A percentile compares a stretch with the other conserved stretches of the same genome.
phyloP scores from a whole-genome alignment of 2,797 vertebrate genomes.

The Aulostomus chinensis region DNA sequence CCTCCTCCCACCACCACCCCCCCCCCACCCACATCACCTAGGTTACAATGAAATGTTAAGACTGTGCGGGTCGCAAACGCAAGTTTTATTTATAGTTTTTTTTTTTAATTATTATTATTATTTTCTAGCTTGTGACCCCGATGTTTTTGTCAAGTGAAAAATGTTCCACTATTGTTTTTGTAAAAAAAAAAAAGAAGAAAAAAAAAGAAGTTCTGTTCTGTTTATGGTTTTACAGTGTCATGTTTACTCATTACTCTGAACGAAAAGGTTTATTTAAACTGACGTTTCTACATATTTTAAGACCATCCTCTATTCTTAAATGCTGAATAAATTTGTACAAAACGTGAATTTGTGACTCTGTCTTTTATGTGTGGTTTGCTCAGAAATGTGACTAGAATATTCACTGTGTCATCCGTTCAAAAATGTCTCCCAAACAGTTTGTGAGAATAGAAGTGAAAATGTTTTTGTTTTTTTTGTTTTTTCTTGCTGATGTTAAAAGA shows the following conservation, averaged over 20 bases:
- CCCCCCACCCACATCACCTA: slow-evolving; percentile 60
- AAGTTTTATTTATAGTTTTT: slow-evolving; percentile 93
- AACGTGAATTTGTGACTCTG: slow-evolving; percentile 66
- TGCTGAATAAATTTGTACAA: slow-evolving; percentile 88
- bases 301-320: slow-evolving; percentile 87
- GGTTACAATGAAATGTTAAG: slow-evolving; percentile 79
- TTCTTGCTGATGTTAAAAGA: too few relatives aligned
- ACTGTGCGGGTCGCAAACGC: slow-evolving; percentile 91
- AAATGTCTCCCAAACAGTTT: too few relatives aligned
- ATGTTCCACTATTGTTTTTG: slow-evolving; percentile 79
- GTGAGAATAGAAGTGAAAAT: too few relatives aligned
- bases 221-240: slow-evolving; percentile 86
- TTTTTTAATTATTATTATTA: slow-evolving; percentile 41
- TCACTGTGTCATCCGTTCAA: too few relatives aligned
- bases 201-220: slow-evolving; percentile 84
- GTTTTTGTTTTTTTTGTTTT: too few relatives aligned
- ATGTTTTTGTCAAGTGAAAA: slow-evolving; percentile 82
- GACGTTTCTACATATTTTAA: slow-evolving; percentile 87
- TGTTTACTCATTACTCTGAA: slow-evolving; percentile 80
- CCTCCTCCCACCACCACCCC: background rate
- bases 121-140: slow-evolving; percentile 83
- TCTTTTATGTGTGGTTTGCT: slow-evolving; percentile 41
- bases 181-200: too few relatives aligned
- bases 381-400: too few relatives aligned
- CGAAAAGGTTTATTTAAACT: slow-evolving; percentile 86